phyloP scores from a whole-genome alignment of 2,888 invertebrate genomes.

The Apodemia duryi region DNA sequence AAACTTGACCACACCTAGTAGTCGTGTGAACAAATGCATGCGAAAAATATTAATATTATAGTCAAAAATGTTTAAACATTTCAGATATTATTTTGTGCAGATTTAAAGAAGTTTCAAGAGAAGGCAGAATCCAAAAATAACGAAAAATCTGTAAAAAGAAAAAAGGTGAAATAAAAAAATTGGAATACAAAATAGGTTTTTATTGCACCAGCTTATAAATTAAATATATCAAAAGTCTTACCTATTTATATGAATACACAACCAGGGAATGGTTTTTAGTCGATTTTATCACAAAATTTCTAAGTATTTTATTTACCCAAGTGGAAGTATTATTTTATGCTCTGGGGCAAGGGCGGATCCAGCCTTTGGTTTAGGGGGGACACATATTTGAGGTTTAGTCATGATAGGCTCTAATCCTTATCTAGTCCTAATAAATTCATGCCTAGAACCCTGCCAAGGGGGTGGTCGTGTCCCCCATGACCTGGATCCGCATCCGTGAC shows the following conservation, averaged over 20 bases:
- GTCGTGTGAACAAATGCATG: no score
- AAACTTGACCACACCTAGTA: no score
- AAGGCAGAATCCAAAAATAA: conserved; percentile 32
- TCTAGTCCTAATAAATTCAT: no score
- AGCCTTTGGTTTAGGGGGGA: no score
- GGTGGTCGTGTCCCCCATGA: no score
- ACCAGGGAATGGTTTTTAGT: conserved; percentile 55
- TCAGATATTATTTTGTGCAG: conserved; percentile 89
- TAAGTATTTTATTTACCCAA: not conserved
- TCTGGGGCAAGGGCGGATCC: no score
- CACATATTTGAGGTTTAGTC: no score
- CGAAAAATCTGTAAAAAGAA: conserved; percentile 44
- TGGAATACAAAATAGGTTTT: conserved; percentile 18
- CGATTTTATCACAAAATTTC: not conserved
- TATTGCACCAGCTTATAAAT: not conserved
- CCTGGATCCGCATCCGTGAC: no score
- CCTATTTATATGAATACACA: conserved; percentile 35
- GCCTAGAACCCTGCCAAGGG: no score
- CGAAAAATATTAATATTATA: not conserved
- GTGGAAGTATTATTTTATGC: not conserved
- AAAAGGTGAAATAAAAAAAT: conserved; percentile 36
- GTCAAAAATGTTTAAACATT: conserved; percentile 37
- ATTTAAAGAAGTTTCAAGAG: conserved; percentile 85
- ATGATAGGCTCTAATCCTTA: no score
- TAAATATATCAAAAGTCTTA: conserved; percentile 36